Conservation (phyloP, 1,140 invertebrate species). For the Gryon sp. region DNA sequence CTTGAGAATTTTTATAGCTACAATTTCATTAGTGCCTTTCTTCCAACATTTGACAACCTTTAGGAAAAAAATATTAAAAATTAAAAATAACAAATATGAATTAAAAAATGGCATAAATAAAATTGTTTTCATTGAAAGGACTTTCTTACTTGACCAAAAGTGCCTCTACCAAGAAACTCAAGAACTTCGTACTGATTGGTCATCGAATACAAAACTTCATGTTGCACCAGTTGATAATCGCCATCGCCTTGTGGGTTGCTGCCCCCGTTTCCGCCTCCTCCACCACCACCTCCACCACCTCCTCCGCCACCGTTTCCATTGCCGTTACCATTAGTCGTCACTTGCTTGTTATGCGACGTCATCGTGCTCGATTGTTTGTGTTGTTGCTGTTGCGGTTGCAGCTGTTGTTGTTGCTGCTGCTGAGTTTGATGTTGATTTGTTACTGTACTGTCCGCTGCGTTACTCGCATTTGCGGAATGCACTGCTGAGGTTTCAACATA, state of each 20-base stretch:
- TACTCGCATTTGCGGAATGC: constrained; percentile 72
- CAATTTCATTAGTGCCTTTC: constrained; percentile 99
- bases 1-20: constrained; percentile 99
- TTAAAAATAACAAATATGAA: background rate
- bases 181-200: constrained; percentile 97
- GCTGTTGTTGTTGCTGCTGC: constrained; percentile 52
- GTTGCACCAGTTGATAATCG: constrained; percentile 98
- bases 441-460: constrained; percentile 69
- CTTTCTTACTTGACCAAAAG: constrained; percentile 92
- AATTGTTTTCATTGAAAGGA: too few relatives aligned
- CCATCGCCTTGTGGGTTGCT: constrained; percentile 91
- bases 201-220: constrained; percentile 98
- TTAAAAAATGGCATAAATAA: background rate
- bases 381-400: constrained; percentile 44
- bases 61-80: constrained; percentile 31
- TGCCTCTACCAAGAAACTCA: constrained; percentile 98
- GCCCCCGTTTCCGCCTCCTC: constrained; percentile 81
- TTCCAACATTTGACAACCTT: constrained; percentile 99
- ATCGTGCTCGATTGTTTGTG: constrained; percentile 80
- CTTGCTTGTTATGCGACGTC: constrained; percentile 88
- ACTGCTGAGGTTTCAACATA: constrained; percentile 81
- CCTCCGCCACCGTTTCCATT: constrained; percentile 66
- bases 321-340: constrained; percentile 75
- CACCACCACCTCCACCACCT: constrained; percentile 80
- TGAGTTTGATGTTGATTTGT: constrained; percentile 66